phyloP scores from a whole-genome alignment of 2,888 invertebrate species.

The Panzeria rudis region DNA sequence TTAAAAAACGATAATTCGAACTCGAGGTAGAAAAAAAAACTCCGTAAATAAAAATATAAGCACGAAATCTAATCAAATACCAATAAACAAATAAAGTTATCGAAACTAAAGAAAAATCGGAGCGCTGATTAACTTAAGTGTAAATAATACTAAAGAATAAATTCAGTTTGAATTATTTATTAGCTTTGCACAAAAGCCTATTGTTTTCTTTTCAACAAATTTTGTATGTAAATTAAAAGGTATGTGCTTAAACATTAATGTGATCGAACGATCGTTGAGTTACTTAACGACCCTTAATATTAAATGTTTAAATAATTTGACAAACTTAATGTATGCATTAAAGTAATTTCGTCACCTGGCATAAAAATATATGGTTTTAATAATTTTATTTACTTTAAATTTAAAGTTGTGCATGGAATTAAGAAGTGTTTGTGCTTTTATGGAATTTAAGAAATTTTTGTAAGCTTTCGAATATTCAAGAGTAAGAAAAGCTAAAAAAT shows the following conservation, averaged over 20 bases:
- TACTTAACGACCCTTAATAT: neutral
- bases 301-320: neutral
- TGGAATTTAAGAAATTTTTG: too few relatives aligned
- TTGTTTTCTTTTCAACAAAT: neutral
- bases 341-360: too few relatives aligned
- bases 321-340: too few relatives aligned
- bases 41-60: neutral
- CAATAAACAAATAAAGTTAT: constrained; percentile 9
- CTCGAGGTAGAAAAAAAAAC: constrained; percentile 7
- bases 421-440: too few relatives aligned
- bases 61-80: constrained; percentile 28
- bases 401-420: too few relatives aligned
- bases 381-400: too few relatives aligned
- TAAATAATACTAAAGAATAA: constrained; percentile 21
- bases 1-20: constrained; percentile 9
- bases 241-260: neutral
- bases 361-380: too few relatives aligned
- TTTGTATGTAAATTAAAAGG: constrained; percentile 31
- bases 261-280: neutral
- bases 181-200: neutral
- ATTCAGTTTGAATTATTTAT: constrained; percentile 34
- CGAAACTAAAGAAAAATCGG: constrained; percentile 6
- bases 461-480: too few relatives aligned
- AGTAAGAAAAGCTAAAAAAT: too few relatives aligned
- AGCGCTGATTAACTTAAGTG: constrained; percentile 9